Base-by-base conservation (phyloP, 2,797 vertebrate species). In the Coranthus polyacanthus region DNA sequence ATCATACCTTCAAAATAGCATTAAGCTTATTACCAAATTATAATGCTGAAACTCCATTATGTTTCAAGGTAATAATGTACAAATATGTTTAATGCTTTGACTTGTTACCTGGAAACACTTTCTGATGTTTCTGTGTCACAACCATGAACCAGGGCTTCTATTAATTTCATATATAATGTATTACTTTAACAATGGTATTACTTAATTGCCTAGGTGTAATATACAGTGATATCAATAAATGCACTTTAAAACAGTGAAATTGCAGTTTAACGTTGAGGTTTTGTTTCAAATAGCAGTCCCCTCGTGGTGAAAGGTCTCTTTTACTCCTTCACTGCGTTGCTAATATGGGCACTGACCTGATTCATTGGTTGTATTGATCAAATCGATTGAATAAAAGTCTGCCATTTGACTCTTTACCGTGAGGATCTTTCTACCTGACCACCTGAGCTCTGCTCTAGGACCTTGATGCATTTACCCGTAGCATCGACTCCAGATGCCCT, bases 281-380 rank as follows among this genome's bases (percentile, higher is more conserved):
- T 36, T 18, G 45, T 51, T 29, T 67, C 34, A 63, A 63, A 60
- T 43, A 44, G n/a, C 24, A 72, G 51, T 64, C 20, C 50, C 9
- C 39, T 65, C 21, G 0, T 2, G 18, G 65, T 45, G 55, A 45
- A 20, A 63, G 17, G 16, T 52, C 8, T 51, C 32, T 46, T 78
- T 47, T 59, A 20, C 32, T 46, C 17, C 50, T 55, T 34, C 60
- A 34, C 52, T 37, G 6, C 17, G 11, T 64, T 59, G 13, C 45
- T 24, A 46, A 43, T 45, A 15, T 37, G 32, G 24, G 58, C 67
- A 13, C 44, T 26, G 55, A 61, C 54, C 68, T 17, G 43, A 38
- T 79, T 52, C 38, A 75, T 37, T 44, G 26, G 54, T 24, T 52
- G 37, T 38, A 72, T 80, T 62, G 84, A 88, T 84, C 66, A 75